Percentiles rank a stretch among this genome's conserved stretches.
Conservation (phyloP, 1,140 invertebrate species). For the Leguminivora glycinivorella region DNA sequence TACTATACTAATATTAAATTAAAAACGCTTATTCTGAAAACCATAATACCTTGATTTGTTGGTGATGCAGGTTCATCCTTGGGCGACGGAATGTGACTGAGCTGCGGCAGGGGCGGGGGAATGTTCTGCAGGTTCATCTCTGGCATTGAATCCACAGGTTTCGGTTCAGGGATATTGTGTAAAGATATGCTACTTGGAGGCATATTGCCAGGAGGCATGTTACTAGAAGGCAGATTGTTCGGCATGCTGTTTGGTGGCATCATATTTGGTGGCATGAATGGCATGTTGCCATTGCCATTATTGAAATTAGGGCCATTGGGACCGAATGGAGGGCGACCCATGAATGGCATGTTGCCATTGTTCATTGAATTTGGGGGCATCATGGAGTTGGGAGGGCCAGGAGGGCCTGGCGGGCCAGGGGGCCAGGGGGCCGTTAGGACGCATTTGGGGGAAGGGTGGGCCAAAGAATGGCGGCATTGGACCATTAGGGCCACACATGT, state of each 20-base stretch:
- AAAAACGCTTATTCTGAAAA: constrained; percentile 36
- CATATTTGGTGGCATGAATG: constrained; percentile 46
- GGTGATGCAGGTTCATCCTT: constrained; percentile 58
- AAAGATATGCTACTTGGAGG: constrained; percentile 42
- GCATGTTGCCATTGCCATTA: constrained; percentile 40
- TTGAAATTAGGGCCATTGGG: constrained; percentile 45
- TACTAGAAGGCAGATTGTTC: constrained; percentile 35
- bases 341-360: constrained; percentile 50
- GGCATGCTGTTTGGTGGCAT: constrained; percentile 42
- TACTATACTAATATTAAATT: constrained; percentile 1
- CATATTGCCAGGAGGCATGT: constrained; percentile 37
- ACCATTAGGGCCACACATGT: constrained; percentile 64
- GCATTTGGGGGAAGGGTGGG: constrained; percentile 61
- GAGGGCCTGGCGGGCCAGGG: constrained; percentile 38
- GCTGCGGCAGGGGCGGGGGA: constrained; percentile 56
- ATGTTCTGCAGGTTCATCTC: constrained; percentile 60
- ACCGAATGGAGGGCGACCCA: constrained; percentile 46
- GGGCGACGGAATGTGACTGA: constrained; percentile 57
- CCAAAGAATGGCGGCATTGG: constrained; percentile 66
- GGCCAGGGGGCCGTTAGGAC: constrained; percentile 56
- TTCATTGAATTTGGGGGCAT: constrained; percentile 53
- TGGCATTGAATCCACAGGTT: constrained; percentile 47
- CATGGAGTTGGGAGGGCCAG: constrained; percentile 50
- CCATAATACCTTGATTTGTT: constrained; percentile 37
- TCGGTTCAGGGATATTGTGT: constrained; percentile 47